Percentiles rank a stretch among this genome's conserved stretches.
phyloP scores from a whole-genome alignment of 2,888 invertebrate genomes.

The Epinotia ramella region DNA sequence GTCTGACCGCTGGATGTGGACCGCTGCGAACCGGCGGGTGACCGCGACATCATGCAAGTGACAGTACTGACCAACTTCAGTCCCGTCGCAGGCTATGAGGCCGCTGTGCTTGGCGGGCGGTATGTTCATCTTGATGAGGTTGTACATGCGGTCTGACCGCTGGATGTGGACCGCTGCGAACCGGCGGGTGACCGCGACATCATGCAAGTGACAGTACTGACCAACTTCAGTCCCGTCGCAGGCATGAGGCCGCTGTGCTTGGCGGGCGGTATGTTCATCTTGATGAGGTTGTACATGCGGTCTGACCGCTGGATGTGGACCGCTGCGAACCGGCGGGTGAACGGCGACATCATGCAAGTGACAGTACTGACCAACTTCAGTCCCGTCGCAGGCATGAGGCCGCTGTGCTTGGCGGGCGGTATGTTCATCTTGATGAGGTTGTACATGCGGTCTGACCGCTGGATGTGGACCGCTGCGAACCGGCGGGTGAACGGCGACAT shows the following conservation, averaged over 20 bases:
- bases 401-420: constrained; percentile 27
- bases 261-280: constrained; percentile 51
- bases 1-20: constrained; percentile 52
- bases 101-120: background rate
- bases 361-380: constrained; percentile 52
- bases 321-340: constrained; percentile 5
- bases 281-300: constrained; percentile 60
- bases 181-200: too few relatives aligned
- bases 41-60: constrained; percentile 49
- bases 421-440: constrained; percentile 58
- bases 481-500: too few relatives aligned
- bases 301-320: constrained; percentile 53
- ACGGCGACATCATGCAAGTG: too few relatives aligned
- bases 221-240: constrained; percentile 48
- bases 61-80: constrained; percentile 54
- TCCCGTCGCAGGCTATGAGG: constrained; percentile 61
- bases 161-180: too few relatives aligned
- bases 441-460: constrained; percentile 59
- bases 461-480: constrained; percentile 36
- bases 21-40: constrained; percentile 50
- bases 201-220: constrained; percentile 41
- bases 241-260: too few relatives aligned
- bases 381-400: too few relatives aligned
- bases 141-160: too few relatives aligned
- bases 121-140: too few relatives aligned